Conservation (phyloP, 2,797 vertebrate species). For the Thaleichthys pacificus region DNA sequence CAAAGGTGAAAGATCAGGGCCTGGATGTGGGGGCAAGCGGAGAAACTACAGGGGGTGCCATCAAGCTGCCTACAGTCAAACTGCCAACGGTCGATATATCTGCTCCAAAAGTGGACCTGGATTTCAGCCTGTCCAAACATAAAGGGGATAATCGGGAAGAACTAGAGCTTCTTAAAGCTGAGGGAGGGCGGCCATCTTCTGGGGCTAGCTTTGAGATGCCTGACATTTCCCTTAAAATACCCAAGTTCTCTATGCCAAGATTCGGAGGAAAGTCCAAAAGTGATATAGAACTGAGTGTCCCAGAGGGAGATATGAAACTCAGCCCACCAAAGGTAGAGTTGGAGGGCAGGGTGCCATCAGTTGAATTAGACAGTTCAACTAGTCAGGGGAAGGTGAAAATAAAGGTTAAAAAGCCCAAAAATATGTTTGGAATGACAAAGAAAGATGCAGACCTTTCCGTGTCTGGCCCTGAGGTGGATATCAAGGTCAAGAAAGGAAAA, state of each 20-base stretch:
- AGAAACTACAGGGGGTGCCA: slow-evolving; percentile 50
- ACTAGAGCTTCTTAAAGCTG: slow-evolving; percentile 70
- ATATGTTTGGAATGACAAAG: slow-evolving; percentile 76
- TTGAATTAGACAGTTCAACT: slow-evolving; percentile 53
- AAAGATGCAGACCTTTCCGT: slow-evolving; percentile 62
- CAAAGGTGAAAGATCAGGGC: slow-evolving; percentile 43
- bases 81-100: slow-evolving; percentile 80
- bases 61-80: slow-evolving; percentile 75
- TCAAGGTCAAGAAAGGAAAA: slow-evolving; percentile 58
- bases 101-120: slow-evolving; percentile 78
- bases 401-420: slow-evolving; percentile 75
- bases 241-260: slow-evolving; percentile 78
- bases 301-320: slow-evolving; percentile 53
- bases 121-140: slow-evolving; percentile 70
- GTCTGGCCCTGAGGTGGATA: slow-evolving; percentile 58
- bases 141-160: slow-evolving; percentile 67
- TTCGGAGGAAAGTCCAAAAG: slow-evolving; percentile 77
- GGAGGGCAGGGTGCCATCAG: slow-evolving; percentile 55
- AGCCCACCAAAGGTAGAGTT: slow-evolving; percentile 48
- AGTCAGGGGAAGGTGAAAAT: slow-evolving; percentile 67
- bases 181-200: slow-evolving; percentile 69
- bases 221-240: slow-evolving; percentile 74
- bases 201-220: slow-evolving; percentile 74
- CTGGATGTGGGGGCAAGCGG: slow-evolving; percentile 25
- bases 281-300: slow-evolving; percentile 49